Conservation (phyloP, 2,888 invertebrate species). For the Pyrocoelia pectoralis region DNA sequence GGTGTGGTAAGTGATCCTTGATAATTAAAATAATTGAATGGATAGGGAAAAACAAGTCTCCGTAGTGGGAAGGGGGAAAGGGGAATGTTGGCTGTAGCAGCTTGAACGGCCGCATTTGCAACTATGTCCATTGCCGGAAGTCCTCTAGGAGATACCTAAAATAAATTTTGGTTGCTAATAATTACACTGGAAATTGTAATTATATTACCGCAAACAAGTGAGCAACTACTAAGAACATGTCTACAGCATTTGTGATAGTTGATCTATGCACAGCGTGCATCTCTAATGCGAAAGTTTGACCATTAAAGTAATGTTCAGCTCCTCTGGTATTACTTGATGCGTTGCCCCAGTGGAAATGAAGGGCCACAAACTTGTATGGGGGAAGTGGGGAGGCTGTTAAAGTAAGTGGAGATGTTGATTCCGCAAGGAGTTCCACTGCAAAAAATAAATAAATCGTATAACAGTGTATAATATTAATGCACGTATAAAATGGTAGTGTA, state of each 20-base stretch:
- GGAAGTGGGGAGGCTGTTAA: not conserved
- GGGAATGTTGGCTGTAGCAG: not conserved
- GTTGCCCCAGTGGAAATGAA: conserved; percentile 20
- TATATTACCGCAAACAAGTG: conserved; percentile 15
- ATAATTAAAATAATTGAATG: conserved; percentile 10
- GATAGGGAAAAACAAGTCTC: not conserved
- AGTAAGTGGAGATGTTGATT: not conserved
- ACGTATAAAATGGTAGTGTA: too few relatives aligned
- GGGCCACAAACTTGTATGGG: conserved; percentile 6
- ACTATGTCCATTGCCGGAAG: not conserved
- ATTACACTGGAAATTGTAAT: not conserved
- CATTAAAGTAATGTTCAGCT: conserved; percentile 15
- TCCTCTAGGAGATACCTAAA: not conserved
- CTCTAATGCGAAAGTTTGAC: conserved; percentile 6
- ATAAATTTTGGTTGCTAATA: too few relatives aligned
- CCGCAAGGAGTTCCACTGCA: not conserved
- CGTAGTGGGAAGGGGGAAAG: not conserved
- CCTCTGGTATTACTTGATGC: not conserved
- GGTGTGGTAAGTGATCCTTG: conserved; percentile 16
- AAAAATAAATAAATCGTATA: not conserved
- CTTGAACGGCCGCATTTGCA: not conserved
- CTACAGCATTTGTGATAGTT: not conserved
- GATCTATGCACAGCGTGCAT: conserved; percentile 16
- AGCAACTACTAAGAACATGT: not conserved
- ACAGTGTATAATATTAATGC: too few relatives aligned